A percentile compares a stretch with the other conserved stretches of the same genome.
phyloP scores from a whole-genome alignment of 2,888 invertebrate genomes.

The Brachyptera risi region DNA sequence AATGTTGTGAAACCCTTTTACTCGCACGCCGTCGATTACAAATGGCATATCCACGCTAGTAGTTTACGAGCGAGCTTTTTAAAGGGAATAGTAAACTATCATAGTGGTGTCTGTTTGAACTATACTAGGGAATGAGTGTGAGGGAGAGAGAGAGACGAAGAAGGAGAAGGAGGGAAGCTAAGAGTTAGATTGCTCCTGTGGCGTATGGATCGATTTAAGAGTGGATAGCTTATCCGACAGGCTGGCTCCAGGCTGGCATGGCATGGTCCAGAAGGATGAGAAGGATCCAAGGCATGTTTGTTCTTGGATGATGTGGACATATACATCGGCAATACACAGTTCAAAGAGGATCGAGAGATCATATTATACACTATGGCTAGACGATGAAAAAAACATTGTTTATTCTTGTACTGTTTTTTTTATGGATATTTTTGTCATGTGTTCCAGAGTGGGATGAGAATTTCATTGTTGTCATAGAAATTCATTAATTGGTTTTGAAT shows the following conservation, averaged over 20 bases:
- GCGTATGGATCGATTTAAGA: conserved; percentile 20
- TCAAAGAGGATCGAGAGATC: neutral
- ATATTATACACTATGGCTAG: neutral
- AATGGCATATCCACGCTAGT: too few relatives aligned
- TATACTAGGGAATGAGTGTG: neutral
- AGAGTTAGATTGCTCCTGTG: conserved; percentile 14
- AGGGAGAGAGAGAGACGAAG: neutral
- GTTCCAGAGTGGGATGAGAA: too few relatives aligned
- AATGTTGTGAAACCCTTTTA: too few relatives aligned
- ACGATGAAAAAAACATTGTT: neutral
- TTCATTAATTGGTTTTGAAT: too few relatives aligned
- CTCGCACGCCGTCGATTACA: too few relatives aligned
- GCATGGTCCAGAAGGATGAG: neutral
- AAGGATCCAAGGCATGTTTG: neutral
- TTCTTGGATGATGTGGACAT: neutral
- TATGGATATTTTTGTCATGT: too few relatives aligned
- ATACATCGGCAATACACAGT: neutral
- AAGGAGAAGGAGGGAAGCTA: neutral
- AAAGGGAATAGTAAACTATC: too few relatives aligned
- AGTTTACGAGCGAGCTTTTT: too few relatives aligned
- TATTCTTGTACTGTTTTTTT: too few relatives aligned
- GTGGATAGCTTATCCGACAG: conserved; percentile 19
- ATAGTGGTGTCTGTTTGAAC: neutral
- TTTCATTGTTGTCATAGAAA: too few relatives aligned
- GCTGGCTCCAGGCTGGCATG: conserved; percentile 7